A percentile compares a stretch with the other conserved stretches of the same genome.
Evolutionary conservation across 2,113 vertebrate genomes (phyloP).

Genomic region (Oostethus manadensis): DNA sequence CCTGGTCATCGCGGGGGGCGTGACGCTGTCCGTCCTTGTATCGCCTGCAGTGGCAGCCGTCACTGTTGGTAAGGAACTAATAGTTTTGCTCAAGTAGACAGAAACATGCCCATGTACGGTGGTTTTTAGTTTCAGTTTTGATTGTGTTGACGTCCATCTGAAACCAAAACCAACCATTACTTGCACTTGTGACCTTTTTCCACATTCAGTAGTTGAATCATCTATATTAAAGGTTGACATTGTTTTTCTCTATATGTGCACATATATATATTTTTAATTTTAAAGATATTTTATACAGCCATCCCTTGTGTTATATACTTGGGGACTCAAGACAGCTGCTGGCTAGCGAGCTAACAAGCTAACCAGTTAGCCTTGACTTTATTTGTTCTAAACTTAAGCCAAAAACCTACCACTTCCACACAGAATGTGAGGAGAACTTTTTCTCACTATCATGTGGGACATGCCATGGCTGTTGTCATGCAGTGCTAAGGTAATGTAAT

Average conservation of each 20-base stretch:
- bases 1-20: conserved; percentile 92
- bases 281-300: too few relatives aligned
- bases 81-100: background rate
- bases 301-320: too few relatives aligned
- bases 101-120: background rate
- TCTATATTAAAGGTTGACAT: background rate
- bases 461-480: too few relatives aligned
- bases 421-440: background rate
- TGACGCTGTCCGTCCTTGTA: conserved; percentile 93
- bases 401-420: too few relatives aligned
- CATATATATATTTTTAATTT: too few relatives aligned
- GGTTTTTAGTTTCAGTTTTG: background rate
- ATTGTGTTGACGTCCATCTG: background rate
- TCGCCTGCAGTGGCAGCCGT: conserved; percentile 96
- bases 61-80: conserved; percentile 85
- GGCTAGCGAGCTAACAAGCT: too few relatives aligned
- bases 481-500: background rate
- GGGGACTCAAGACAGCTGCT: too few relatives aligned
- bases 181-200: too few relatives aligned
- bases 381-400: too few relatives aligned
- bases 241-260: too few relatives aligned
- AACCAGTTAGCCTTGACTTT: too few relatives aligned
- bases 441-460: background rate
- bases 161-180: background rate
- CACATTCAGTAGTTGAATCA: background rate